Base-by-base conservation (phyloP, 1,140 invertebrate species). In the fruit fly (Drosophila melanogaster) region DNA sequence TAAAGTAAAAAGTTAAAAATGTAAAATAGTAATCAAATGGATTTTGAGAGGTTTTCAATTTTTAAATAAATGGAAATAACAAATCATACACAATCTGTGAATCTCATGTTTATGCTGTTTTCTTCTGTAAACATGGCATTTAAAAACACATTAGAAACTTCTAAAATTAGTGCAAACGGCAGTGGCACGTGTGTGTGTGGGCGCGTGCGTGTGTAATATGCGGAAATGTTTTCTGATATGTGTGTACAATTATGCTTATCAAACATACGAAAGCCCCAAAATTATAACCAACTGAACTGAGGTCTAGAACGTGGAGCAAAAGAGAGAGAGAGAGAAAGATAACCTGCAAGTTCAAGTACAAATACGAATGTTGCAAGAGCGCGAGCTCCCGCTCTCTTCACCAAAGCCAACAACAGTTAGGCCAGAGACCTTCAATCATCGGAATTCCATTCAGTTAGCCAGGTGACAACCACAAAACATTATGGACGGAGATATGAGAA, bases 191-290 rank as follows among this genome's bases (percentile, higher is more conserved):
- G 50, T 64, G 53, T 53, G 17, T 40, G 43, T 41, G 30, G 30
- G 30, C 8, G 49, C 22, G 22, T 44, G 37, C 49, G 17, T 43
- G 43, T 41, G 24, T 7, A 73, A 50, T 37, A 72, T 67, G 56
- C 60, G 79, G 79, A 81, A 81, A 81, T 77, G 49, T 67, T 73
- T 62, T 77, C 24, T 17, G 37, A 24, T 55, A 38, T 75, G 14
- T 30, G 26, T 50, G 47, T 50, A 50, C 47, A 76, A 72, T 81
- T 81, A 81, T 77, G 78, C 72, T 81, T 81, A 81, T 81, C 72
- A 81, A 53, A 76, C 30, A 51, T 46, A 53, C 46, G 46, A 53
- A 67, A 53, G 26, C 22, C 62, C 62, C 33, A 24, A 62, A 62
- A 30, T 26, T 22, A 26, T 22, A 47, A 47, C 51, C 30, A 65